These are phyloP conservation scores for Drosophila vallismaia DNA, from an alignment of 2,888 invertebrate species.

Conservation along the genomic window DNA sequence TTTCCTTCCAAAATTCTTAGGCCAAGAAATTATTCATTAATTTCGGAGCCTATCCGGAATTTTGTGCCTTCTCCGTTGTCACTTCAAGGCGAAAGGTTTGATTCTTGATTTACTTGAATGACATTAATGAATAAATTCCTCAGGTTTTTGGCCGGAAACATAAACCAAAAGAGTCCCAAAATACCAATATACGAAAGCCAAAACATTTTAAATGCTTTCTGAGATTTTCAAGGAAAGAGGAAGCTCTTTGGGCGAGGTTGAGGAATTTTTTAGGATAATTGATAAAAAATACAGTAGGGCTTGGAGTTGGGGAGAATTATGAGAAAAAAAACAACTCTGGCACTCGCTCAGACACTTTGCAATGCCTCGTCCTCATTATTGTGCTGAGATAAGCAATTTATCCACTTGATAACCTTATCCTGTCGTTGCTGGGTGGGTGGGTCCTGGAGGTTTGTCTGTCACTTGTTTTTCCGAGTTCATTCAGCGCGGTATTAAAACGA, in stretches of 20 bases:
- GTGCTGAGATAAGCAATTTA: conserved; percentile 72
- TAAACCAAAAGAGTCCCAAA: conserved; percentile 23
- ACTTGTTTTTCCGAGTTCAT: conserved; percentile 53
- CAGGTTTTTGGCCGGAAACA: neutral
- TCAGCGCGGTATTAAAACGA: conserved; percentile 55
- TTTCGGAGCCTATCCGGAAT: neutral
- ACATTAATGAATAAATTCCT: conserved; percentile 20
- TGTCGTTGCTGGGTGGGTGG: conserved; percentile 33
- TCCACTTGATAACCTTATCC: conserved; percentile 70
- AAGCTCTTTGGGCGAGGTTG: conserved; percentile 27
- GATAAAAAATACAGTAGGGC: conserved; percentile 50
- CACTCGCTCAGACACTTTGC: conserved; percentile 21
- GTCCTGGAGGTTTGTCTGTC: conserved; percentile 24
- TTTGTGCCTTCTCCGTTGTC: neutral
- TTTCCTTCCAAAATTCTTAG: neutral
- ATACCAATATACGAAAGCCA: conserved; percentile 51
- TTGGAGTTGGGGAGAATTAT: conserved; percentile 18
- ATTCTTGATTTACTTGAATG: conserved; percentile 6
- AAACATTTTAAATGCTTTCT: conserved; percentile 34
- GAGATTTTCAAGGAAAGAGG: neutral
- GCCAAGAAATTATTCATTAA: neutral
- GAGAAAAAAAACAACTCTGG: conserved; percentile 40
- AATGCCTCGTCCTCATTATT: conserved; percentile 57
- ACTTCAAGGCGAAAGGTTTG: neutral
- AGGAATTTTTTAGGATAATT: conserved; percentile 60